A percentile compares a stretch with the other conserved stretches of the same genome.
These are phyloP conservation scores for Lasius platythorax DNA, from an alignment of 2,888 invertebrate genomes.

Conservation along the genomic window DNA sequence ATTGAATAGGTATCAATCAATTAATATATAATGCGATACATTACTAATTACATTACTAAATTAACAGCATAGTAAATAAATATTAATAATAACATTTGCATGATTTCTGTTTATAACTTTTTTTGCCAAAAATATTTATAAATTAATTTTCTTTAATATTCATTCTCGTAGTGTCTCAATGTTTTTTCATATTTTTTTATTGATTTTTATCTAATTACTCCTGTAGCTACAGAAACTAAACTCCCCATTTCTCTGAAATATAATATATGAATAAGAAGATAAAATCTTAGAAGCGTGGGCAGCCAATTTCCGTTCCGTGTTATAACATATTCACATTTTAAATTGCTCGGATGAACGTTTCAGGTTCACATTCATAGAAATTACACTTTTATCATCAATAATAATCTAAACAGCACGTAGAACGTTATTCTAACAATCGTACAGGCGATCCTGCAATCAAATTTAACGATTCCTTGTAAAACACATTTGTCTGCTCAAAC, in stretches of 20 bases:
- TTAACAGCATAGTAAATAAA: neutral
- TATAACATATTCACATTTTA: neutral
- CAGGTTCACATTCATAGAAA: neutral
- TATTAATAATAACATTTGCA: neutral
- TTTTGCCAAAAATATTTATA: neutral
- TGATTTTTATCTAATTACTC: neutral
- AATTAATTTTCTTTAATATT: neutral
- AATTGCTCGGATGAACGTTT: neutral
- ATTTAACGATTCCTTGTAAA: neutral
- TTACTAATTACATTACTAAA: neutral
- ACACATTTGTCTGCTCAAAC: neutral
- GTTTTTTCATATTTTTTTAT: neutral
- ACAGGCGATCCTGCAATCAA: neutral
- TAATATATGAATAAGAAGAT: neutral
- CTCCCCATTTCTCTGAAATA: neutral
- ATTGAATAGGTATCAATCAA: neutral
- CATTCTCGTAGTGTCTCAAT: neutral
- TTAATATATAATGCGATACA: neutral
- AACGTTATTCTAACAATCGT: neutral
- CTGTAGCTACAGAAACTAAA: neutral
- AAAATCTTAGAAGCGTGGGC: conserved; percentile 1
- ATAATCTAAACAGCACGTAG: neutral
- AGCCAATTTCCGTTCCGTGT: conserved; percentile 1
- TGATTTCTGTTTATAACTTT: neutral
- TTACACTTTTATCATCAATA: conserved; percentile 2